Percentiles rank a stretch among this genome's conserved stretches.
These are phyloP conservation scores for Tribolium freemani DNA, from an alignment of 2,888 invertebrate genomes.

Conservation along the genomic window DNA sequence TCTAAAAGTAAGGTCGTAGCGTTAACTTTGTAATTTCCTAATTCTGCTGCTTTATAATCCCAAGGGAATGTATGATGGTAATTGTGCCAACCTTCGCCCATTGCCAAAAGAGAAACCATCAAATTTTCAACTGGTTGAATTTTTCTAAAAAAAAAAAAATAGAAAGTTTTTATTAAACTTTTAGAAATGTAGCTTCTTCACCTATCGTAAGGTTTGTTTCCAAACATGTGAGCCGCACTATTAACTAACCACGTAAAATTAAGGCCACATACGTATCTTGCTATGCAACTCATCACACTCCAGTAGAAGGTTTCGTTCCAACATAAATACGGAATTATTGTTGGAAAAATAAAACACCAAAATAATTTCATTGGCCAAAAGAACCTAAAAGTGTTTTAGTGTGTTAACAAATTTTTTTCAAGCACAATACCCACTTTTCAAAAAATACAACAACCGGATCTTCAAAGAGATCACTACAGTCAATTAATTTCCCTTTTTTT, in stretches of 20 bases:
- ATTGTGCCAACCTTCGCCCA: conserved; percentile 95
- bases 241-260: conserved; percentile 88
- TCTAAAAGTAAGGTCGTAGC: conserved; percentile 80
- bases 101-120: conserved; percentile 78
- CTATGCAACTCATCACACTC: conserved; percentile 57
- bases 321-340: conserved; percentile 80
- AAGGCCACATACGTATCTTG: conserved; percentile 76
- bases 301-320: conserved; percentile 68
- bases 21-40: conserved; percentile 76
- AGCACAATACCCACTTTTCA: conserved; percentile 71
- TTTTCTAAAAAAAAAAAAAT: conserved; percentile 71
- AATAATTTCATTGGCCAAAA: conserved; percentile 84
- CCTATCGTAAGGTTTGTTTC: conserved; percentile 83
- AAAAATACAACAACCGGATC: conserved; percentile 87
- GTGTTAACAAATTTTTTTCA: too few species aligned
- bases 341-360: conserved; percentile 85
- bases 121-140: conserved; percentile 87
- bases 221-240: conserved; percentile 85
- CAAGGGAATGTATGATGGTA: conserved; percentile 95
- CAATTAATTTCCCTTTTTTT: conserved; percentile 81
- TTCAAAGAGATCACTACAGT: conserved; percentile 82
- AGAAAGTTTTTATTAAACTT: not conserved
- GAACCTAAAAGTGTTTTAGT: conserved; percentile 69
- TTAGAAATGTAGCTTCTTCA: conserved; percentile 71
- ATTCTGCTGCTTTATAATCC: conserved; percentile 93